phyloP scores from a whole-genome alignment of 2,888 invertebrate genomes.

The Andrena minutula region DNA sequence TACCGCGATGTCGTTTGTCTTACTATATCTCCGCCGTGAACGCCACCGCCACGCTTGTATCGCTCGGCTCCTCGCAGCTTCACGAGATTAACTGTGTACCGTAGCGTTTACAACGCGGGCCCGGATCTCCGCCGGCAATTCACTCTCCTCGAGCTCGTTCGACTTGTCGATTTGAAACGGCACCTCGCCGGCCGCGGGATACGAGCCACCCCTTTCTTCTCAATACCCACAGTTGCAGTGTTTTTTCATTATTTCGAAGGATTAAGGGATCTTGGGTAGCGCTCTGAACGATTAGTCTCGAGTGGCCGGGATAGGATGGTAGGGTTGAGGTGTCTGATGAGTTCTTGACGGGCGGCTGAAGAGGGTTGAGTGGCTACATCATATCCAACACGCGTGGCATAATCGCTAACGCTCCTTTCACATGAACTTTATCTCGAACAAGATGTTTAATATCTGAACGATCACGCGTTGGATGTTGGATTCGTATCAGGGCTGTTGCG shows the following conservation, averaged over 20 bases:
- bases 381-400: too few species aligned
- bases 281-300: neutral
- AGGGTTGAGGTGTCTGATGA: too few species aligned
- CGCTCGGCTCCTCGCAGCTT: slow-evolving; percentile 47
- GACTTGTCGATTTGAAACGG: slow-evolving; percentile 36
- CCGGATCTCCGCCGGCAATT: slow-evolving; percentile 43
- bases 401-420: too few species aligned
- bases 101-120: slow-evolving; percentile 42
- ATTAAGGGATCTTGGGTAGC: neutral
- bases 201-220: neutral
- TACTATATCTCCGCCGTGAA: slow-evolving; percentile 51
- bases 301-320: too few species aligned
- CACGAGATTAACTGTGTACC: slow-evolving; percentile 60
- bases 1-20: slow-evolving; percentile 65
- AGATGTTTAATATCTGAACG: too few species aligned
- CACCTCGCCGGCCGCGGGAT: neutral
- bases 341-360: too few species aligned
- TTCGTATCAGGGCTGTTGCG: too few species aligned
- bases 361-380: neutral
- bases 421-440: too few species aligned
- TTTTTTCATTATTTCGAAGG: too few species aligned
- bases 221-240: too few species aligned
- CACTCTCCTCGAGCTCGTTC: slow-evolving; percentile 27
- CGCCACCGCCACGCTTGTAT: slow-evolving; percentile 30
- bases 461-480: too few species aligned